Base-by-base conservation (phyloP, 2,888 invertebrate species). In the Diplazon laetatorius region DNA sequence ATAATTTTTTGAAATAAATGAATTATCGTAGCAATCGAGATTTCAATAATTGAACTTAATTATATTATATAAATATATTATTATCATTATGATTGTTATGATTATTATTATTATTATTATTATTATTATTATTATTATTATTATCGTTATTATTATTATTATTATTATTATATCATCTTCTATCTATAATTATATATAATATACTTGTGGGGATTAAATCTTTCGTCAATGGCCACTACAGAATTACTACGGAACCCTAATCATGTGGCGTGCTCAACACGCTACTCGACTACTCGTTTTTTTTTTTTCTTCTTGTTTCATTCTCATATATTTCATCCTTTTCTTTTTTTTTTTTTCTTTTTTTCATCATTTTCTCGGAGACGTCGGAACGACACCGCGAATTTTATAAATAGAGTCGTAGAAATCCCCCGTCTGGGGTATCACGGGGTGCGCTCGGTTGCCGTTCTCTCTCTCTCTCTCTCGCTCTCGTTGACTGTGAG, bases 361-460 rank as follows among this genome's bases (percentile, higher is more conserved):
- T 66, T 60, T 72, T 30, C 50, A 52, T 76, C 72, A 72, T 69
- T 71, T 72, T 63, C 63, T 69, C 63, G 39, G 57, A 75, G 75
- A 73, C 75, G 48, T 52, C 55, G 75, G 70, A 78, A 75, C 74
- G 78, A 78, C 78, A 78, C 55, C 20, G 75, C 60, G 52, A 39
- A 46, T 78, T 75, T 74, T 78, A 78, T 78, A 78, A 78, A 78
- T 78, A 78, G 78, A 78, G 70, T 55, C 60, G 60, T 60, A 55
- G 65, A 75, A 30, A 30, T 30, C 6, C 18, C 59, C 59, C 60
- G 70, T 78, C 70, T 70, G 44, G 55, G 44, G 37, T 57, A 66
- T 71, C 46, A 4, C 18, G 46, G 46, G 18, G 39, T 20, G 59
- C n/a, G n/a, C n/a, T n/a, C n/a, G n/a, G n/a, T n/a, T n/a, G 12